Conservation (phyloP, 2,113 vertebrate species). For the Psephotus haematonotus region DNA sequence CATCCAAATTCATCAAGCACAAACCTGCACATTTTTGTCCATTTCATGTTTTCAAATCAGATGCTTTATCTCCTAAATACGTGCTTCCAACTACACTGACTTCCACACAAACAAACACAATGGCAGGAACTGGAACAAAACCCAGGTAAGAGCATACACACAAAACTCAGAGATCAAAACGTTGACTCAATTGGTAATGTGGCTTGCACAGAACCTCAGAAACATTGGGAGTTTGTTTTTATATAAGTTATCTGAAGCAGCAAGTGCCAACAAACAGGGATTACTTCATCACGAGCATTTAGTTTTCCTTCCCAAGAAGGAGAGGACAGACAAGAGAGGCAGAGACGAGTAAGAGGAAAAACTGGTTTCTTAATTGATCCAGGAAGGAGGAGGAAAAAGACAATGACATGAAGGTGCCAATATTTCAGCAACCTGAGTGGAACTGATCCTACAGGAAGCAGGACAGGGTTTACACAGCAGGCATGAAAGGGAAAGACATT, state of each 20-base stretch:
- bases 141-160: fast-evolving
- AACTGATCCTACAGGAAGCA: conserved; percentile 26
- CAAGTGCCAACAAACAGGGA: conserved; percentile 36
- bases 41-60: background rate
- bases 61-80: background rate
- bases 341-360: conserved; percentile 59
- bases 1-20: background rate
- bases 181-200: background rate
- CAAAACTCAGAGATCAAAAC: conserved; percentile 4
- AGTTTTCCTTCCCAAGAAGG: background rate
- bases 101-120: background rate
- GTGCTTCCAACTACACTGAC: background rate
- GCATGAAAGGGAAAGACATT: background rate
- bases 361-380: conserved; percentile 70
- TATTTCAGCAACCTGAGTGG: conserved; percentile 52
- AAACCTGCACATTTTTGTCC: background rate
- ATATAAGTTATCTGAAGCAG: conserved; percentile 36
- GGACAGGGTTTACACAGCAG: background rate
- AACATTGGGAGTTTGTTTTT: conserved; percentile 29
- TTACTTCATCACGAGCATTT: conserved; percentile 55
- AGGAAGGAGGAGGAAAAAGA: conserved; percentile 50
- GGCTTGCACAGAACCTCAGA: background rate
- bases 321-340: background rate
- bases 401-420: conserved; percentile 31
- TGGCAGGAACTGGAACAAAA: background rate